Conservation (phyloP, 2,888 invertebrate species). For the Galerucella pusilla region DNA sequence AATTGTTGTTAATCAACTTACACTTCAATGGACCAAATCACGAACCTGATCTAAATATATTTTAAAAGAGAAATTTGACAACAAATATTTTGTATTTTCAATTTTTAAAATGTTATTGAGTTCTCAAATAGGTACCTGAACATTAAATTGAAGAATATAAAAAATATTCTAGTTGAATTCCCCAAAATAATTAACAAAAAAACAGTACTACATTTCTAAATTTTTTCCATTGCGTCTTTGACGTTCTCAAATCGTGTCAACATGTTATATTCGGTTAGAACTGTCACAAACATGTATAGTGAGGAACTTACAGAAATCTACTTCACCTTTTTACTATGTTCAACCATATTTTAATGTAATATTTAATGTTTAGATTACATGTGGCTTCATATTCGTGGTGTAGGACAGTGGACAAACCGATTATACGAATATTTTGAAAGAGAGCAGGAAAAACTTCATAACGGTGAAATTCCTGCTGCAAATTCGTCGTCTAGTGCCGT, state of each 20-base stretch:
- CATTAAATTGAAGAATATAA: too few species aligned
- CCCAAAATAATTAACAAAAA: too few species aligned
- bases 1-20: too few species aligned
- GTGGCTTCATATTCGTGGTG: conserved; percentile 93
- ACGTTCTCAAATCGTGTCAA: not conserved
- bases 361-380: conserved; percentile 77
- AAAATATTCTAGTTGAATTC: too few species aligned
- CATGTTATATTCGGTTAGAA: too few species aligned
- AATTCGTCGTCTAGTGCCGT: conserved; percentile 48
- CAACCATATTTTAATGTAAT: conserved; percentile 8
- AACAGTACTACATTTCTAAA: not conserved
- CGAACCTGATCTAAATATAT: too few species aligned
- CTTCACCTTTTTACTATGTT: not conserved
- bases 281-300: not conserved
- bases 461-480: conserved; percentile 69
- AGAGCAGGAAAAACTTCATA: conserved; percentile 81
- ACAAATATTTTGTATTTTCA: too few species aligned
- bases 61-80: too few species aligned
- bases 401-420: conserved; percentile 94
- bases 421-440: conserved; percentile 87
- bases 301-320: not conserved
- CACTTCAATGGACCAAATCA: too few species aligned
- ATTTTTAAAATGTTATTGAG: too few species aligned
- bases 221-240: not conserved
- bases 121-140: too few species aligned